phyloP scores from a whole-genome alignment of 2,888 invertebrate genomes.

The Lasius platythorax region DNA sequence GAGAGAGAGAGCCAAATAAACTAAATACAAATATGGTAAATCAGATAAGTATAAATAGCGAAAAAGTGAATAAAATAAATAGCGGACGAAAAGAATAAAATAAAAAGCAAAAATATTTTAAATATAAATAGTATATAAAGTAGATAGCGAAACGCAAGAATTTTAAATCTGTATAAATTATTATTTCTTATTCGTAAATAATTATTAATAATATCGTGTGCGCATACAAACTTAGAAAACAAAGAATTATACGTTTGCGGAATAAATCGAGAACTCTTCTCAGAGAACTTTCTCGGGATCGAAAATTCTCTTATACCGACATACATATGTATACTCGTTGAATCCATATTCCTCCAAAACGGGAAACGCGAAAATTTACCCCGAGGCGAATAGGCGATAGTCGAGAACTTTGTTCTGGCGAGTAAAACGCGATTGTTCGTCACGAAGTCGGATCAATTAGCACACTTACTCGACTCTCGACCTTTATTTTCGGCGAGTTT shows the following conservation, averaged over 20 bases:
- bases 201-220: slow-evolving; percentile 3
- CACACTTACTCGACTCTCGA: slow-evolving; percentile 37
- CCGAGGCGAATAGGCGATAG: slow-evolving; percentile 10
- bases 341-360: background rate
- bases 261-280: background rate
- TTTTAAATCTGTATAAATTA: slow-evolving; percentile 9
- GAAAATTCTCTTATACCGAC: background rate
- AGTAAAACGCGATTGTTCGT: slow-evolving; percentile 34
- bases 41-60: background rate
- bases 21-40: background rate
- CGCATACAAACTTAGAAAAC: background rate
- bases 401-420: slow-evolving; percentile 22
- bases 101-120: background rate
- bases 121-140: background rate
- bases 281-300: background rate
- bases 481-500: slow-evolving; percentile 45
- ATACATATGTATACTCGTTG: background rate
- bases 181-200: slow-evolving; percentile 8
- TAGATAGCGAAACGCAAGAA: background rate
- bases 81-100: background rate
- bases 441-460: slow-evolving; percentile 37
- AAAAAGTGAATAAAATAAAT: background rate
- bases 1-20: background rate
- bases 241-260: background rate
- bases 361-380: slow-evolving; percentile 5